Base-by-base conservation (phyloP, 2,113 vertebrate species). In the Sturnus vulgaris region DNA sequence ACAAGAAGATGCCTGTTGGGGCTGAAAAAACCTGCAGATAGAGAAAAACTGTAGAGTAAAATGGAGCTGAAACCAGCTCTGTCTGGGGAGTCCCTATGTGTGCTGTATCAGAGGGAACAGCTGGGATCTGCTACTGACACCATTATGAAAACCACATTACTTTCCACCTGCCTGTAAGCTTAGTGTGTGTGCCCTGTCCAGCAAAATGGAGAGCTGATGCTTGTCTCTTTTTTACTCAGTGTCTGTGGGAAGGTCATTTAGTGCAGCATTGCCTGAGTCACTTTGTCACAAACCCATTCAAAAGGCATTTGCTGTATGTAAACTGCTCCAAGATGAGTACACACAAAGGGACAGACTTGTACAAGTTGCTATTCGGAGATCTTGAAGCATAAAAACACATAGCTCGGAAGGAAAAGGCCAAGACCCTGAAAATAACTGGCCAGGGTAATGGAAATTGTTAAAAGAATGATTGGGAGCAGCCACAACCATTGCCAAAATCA, bases 361-460 rank as follows among this genome's bases (percentile, higher is more conserved):
- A 77, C 37, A 86, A 71, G 89, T 75, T 46, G 37, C 65, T 93
- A 2, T 56, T 93, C 72, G 37, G 76, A 95, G 49, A 78, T 93
- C 47, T 53, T 86, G 79, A 94, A 90, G 83, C 39, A 55, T 47
- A 53, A 66, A 92, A 82, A 49, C 24, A 28, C n/a, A 31, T 61
- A 60, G 60, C 52, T 86, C 56, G 75, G 55, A 94, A 82, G 88
- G 81, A 76, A 90, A 60, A 94, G 90, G 72, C 92, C 90, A 86
- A 71, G 90, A 88, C 88, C 76, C 88, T 14, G 3, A 68, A 89
- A 83, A 73, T 92, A 84, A 92, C 78, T 95, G 94, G 76, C 82
- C 46, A 88, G 80, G n/a, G 40, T 59, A 90, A 60, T 88, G 82
- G 88, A 94, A 94, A 94, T 68, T 95, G 90, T 92, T 93, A 53